phyloP scores from a whole-genome alignment of 2,113 vertebrate genomes.

The Paralichthys olivaceus region DNA sequence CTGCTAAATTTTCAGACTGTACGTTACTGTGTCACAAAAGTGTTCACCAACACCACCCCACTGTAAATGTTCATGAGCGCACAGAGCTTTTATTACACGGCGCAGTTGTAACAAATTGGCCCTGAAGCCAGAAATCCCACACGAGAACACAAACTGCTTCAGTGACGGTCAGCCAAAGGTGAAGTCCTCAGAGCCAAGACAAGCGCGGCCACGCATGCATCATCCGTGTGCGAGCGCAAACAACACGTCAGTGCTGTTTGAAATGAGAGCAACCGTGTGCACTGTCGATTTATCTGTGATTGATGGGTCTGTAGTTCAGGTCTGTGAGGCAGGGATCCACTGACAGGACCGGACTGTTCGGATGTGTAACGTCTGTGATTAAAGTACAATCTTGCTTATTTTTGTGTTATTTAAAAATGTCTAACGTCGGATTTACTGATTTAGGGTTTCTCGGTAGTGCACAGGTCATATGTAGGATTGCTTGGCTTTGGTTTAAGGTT shows the following conservation, averaged over 20 bases:
- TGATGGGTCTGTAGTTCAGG: neutral
- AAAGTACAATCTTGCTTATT: no score
- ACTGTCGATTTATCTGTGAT: neutral
- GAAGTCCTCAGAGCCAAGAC: constrained; percentile 40
- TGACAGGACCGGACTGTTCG: neutral
- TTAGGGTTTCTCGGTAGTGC: no score
- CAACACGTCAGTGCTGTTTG: neutral
- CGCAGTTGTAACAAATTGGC: constrained; percentile 10
- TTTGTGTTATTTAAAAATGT: no score
- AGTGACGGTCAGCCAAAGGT: constrained; percentile 51
- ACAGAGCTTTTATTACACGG: neutral
- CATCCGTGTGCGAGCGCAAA: neutral
- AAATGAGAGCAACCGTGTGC: neutral
- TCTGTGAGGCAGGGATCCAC: neutral
- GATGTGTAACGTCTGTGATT: neutral
- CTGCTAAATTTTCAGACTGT: neutral
- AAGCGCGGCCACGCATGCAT: neutral
- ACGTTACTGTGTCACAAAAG: neutral
- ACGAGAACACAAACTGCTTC: constrained; percentile 30
- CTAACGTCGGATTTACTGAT: no score
- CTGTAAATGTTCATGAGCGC: neutral
- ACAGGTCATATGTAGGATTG: no score
- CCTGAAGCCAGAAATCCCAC: constrained; percentile 33
- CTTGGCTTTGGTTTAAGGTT: no score
- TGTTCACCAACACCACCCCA: neutral